A percentile compares a stretch with the other conserved stretches of the same genome.
phyloP scores from a whole-genome alignment of 2,888 invertebrate genomes.

The Itoplectis maculator region DNA sequence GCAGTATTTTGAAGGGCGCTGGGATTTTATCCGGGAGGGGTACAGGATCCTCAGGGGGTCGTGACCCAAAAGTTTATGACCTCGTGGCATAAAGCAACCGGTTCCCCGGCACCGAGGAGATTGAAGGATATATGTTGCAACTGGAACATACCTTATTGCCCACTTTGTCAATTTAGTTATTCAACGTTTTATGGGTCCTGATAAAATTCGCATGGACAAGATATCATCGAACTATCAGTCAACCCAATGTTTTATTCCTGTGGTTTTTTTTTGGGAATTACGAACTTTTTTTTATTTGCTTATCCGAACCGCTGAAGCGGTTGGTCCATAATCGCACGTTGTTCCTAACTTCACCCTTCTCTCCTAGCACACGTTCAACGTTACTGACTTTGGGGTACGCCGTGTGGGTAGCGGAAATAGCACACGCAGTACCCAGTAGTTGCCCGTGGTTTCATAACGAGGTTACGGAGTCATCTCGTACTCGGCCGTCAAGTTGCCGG shows the following conservation, averaged over 20 bases:
- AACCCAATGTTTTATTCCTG: too few relatives aligned
- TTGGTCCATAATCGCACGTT: too few relatives aligned
- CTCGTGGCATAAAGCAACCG: background rate
- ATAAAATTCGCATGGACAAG: too few relatives aligned
- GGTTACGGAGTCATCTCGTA: constrained; percentile 83
- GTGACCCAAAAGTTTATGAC: background rate
- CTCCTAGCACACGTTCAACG: constrained; percentile 15
- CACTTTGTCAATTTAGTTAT: background rate
- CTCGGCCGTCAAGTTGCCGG: constrained; percentile 73
- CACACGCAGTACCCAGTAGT: constrained; percentile 58
- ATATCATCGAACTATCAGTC: too few relatives aligned
- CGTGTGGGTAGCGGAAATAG: constrained; percentile 30
- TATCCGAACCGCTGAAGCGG: too few relatives aligned
- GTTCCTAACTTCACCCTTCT: too few relatives aligned
- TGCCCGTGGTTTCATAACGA: constrained; percentile 80
- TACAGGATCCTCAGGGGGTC: background rate
- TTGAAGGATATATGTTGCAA: background rate
- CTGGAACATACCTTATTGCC: background rate
- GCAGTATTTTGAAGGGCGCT: background rate
- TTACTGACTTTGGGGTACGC: too few relatives aligned
- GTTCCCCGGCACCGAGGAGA: background rate
- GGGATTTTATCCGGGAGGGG: background rate
- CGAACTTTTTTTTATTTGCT: too few relatives aligned
- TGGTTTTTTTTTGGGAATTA: too few relatives aligned
- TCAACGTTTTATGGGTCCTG: background rate